Conservation (phyloP, 37 sponge, comb jelly and placozoan species). For the Axinella damicornis region DNA sequence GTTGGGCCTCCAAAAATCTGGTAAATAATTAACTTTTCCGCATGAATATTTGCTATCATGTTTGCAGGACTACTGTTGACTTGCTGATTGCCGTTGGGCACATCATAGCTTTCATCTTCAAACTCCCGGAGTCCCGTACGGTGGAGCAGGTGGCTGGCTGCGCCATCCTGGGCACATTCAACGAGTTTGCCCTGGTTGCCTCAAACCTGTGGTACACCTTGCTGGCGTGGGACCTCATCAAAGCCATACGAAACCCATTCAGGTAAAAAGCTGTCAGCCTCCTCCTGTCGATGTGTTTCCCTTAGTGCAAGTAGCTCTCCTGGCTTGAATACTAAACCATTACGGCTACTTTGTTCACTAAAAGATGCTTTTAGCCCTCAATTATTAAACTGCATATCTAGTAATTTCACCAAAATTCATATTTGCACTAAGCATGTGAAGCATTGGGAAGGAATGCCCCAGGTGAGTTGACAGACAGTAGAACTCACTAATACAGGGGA, state of each 20-base stretch:
- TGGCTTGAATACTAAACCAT: too few relatives aligned
- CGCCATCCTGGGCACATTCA: slow-evolving; percentile 46
- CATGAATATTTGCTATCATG: background rate
- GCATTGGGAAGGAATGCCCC: too few relatives aligned
- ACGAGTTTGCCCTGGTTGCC: slow-evolving; percentile 68
- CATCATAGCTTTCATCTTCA: slow-evolving; percentile 22
- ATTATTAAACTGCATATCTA: too few relatives aligned
- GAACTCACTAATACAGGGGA: too few relatives aligned
- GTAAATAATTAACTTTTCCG: background rate
- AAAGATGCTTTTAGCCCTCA: too few relatives aligned
- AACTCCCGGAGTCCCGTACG: background rate
- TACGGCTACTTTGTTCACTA: too few relatives aligned
- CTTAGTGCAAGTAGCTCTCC: too few relatives aligned
- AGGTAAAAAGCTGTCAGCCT: slow-evolving; percentile 71
- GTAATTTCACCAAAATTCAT: too few relatives aligned
- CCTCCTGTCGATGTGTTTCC: too few relatives aligned
- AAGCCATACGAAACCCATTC: slow-evolving; percentile 86
- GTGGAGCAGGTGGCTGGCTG: slow-evolving; percentile 21
- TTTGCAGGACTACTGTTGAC: slow-evolving; percentile 68
- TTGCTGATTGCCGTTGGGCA: slow-evolving; percentile 57
- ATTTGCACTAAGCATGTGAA: too few relatives aligned
- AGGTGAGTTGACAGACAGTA: too few relatives aligned
- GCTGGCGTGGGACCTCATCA: slow-evolving; percentile 71
- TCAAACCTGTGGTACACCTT: slow-evolving; percentile 72
- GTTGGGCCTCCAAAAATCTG: too few relatives aligned